Evolutionary conservation across 2,888 invertebrate genomes (phyloP), one percentile per base, ranked within the genome.

Genomic region (Biston betularia): DNA sequence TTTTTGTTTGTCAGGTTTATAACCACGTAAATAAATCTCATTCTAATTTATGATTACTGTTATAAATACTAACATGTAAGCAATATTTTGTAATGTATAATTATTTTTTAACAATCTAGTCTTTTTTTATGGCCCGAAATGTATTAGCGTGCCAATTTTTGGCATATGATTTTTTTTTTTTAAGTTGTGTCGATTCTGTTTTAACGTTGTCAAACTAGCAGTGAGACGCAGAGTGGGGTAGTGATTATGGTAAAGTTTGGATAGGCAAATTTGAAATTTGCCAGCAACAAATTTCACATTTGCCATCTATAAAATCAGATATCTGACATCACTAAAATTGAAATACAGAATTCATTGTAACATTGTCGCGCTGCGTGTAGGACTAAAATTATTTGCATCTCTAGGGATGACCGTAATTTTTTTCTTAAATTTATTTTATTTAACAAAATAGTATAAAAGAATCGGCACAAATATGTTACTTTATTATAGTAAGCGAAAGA

Each of bases 81-180:
- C 73, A 77, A 79, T 81, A 74, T 76, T 75, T 79, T 79, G 75
- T 78, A 76, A 72, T 79, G 60, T 81, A 52, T 38, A 77, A 81
- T 83, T 80, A 81, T 38, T 82, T 81, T 86, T 88, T 92, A 91
- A 91, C 89, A 86, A 86, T 92, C 92, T 92, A 92, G 92, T 92
- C 92, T 87, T 85, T 86, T 86, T 45, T 88, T 81, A 87, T 82
- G 82, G 82, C 80, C 85, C 85, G 80, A 86, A 86, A 86, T 85
- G 86, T 89, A 89, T 87, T 88, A 85, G 83, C 75, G 81, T 74
- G 82, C 82, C 78, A 80, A 78, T 3, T 74, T 79, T 81, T 80
- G 75, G 75, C 75, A 75, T 79, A 73, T 76, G 44, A 69, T 69
- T 68, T 79, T 75, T 72, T 75, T 75, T 38, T 38, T 38, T 8